These are phyloP conservation scores for Pemphigus obesinymphae DNA, from an alignment of 1,140 invertebrate species.

Conservation along the genomic window DNA sequence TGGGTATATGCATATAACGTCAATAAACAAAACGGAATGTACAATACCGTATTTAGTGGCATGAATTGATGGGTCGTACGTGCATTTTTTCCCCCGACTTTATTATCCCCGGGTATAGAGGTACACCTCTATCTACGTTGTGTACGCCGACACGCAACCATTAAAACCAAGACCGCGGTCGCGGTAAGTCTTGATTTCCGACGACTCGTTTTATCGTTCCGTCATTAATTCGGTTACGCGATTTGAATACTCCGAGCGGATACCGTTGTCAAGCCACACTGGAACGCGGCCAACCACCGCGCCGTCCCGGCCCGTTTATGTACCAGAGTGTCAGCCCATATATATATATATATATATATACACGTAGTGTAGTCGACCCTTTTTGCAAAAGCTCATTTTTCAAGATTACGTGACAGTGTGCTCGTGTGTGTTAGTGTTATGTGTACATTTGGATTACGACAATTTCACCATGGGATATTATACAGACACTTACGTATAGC, in stretches of 20 bases:
- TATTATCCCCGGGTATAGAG: too few species aligned
- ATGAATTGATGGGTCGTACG: too few species aligned
- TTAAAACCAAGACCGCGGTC: background rate
- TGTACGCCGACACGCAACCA: too few species aligned
- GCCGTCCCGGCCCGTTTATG: background rate
- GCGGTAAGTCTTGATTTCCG: background rate
- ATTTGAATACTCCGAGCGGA: background rate
- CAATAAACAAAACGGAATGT: too few species aligned
- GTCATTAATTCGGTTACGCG: constrained; percentile 23
- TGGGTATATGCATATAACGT: too few species aligned
- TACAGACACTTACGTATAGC: background rate
- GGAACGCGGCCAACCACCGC: background rate
- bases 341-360: too few species aligned
- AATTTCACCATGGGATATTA: background rate
- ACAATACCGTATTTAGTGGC: too few species aligned
- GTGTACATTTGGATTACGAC: constrained; percentile 1
- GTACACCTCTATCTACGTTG: too few species aligned
- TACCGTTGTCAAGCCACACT: background rate
- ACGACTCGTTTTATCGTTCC: background rate
- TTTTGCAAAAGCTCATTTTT: constrained; percentile 17
- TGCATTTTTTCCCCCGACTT: too few species aligned
- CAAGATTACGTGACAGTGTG: constrained; percentile 26
- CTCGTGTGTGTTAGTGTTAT: background rate
- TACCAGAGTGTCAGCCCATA: background rate
- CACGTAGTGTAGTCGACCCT: background rate